Base-by-base conservation (phyloP, 2,113 vertebrate genomes). In the Syrmaticus mikado region DNA sequence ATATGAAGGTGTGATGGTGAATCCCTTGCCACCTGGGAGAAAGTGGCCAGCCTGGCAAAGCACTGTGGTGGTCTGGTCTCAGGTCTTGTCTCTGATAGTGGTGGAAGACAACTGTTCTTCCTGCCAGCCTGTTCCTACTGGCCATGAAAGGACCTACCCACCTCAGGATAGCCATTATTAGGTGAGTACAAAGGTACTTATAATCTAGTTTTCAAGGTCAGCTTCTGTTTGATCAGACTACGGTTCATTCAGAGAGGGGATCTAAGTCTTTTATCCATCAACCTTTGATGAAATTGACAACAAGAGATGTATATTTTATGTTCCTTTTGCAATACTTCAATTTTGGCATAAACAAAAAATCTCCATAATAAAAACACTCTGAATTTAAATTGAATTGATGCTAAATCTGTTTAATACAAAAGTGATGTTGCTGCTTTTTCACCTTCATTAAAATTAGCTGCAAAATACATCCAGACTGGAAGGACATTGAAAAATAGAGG, bases 41-140 rank as follows among this genome's bases (percentile, higher is more conserved):
- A 65, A 82, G 38, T 0, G 2, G 11, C 5, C 28, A 4, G 14
- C 45, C 10, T 1, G 19, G 28, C 16, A 22, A 57, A 80, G 28
- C 0, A 0, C 32, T 34, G 12, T 30, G 22, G 13, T 2, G 6
- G 24, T 5, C 30, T 32, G 30, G 32, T 50, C 52, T 32, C 4
- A 6, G 0, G 0, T 1, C 0, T 10, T 45, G 14, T 8, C 15
- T 7, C 4, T n/a, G 45, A 25, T 0, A 1, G 15, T 2, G 3
- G 24, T 17, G 20, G 46, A 32, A 68, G 75, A 19, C 4, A 8
- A 34, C 52, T 15, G 2, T 0, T 1, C 3, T 53, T 27, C 66
- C 34, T 30, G 20, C 21, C 81, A 92, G 15, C 27, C 57, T 45
- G 15, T 3, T 87, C 20, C 70, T 5, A 1, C 20, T 38, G 48